Conservation (phyloP, 2,888 invertebrate genomes). For the Girardia tigrina region DNA sequence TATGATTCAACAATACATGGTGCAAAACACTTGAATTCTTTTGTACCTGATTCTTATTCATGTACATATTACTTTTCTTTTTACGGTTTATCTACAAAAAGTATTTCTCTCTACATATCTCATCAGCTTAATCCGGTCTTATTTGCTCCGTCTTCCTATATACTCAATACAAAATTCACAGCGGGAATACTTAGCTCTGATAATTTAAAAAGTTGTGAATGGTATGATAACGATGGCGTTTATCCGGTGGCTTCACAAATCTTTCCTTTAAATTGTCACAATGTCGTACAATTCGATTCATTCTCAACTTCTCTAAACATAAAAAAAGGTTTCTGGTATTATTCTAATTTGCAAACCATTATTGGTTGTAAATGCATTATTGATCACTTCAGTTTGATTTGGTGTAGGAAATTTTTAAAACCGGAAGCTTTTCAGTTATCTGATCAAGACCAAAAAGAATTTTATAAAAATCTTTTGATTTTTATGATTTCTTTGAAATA, state of each 20-base stretch:
- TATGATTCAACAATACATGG: constrained; percentile 31
- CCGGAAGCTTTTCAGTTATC: constrained; percentile 18
- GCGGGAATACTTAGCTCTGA: neutral
- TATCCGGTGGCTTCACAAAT: constrained; percentile 32
- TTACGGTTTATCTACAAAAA: neutral
- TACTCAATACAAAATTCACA: constrained; percentile 9
- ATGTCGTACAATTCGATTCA: neutral
- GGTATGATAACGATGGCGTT: constrained; percentile 35
- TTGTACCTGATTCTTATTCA: constrained; percentile 4
- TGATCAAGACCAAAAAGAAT: neutral
- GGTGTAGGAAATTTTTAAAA: constrained; percentile 30
- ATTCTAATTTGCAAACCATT: constrained; percentile 21
- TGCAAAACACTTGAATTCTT: neutral
- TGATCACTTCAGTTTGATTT: constrained; percentile 29
- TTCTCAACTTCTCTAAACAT: neutral
- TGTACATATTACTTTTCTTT: constrained; percentile 34
- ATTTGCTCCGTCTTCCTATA: constrained; percentile 26
- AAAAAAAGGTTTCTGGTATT: constrained; percentile 13
- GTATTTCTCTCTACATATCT: neutral
- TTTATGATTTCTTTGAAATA: too few relatives aligned
- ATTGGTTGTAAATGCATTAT: neutral
- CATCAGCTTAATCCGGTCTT: constrained; percentile 18
- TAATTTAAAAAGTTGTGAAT: constrained; percentile 12
- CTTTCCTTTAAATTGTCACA: constrained; percentile 28
- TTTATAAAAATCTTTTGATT: constrained; percentile 27